These are phyloP conservation scores for Scaptomyza parva DNA, from an alignment of 2,888 invertebrate genomes.

Conservation along the genomic window DNA sequence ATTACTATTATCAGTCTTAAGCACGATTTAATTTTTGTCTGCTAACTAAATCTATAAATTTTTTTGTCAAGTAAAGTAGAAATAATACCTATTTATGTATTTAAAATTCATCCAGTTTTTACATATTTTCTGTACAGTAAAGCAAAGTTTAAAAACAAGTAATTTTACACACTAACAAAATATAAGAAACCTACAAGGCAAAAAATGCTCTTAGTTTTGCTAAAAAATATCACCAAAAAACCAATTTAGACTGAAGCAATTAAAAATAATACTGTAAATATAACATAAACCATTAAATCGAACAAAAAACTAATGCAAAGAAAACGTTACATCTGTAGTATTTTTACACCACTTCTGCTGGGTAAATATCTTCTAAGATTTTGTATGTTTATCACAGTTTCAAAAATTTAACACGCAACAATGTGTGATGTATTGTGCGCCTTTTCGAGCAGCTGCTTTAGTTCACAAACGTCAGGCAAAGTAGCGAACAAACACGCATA, in stretches of 20 bases:
- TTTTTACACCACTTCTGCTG: conserved; percentile 29
- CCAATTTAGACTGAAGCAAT: conserved; percentile 74
- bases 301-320: conserved; percentile 14
- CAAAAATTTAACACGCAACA: too few species aligned
- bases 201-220: conserved; percentile 24
- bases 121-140: conserved; percentile 60
- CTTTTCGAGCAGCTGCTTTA: too few species aligned
- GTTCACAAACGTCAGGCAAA: too few species aligned
- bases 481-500: too few species aligned
- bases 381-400: conserved; percentile 41
- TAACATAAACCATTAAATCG: conserved; percentile 15
- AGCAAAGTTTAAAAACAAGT: conserved; percentile 10
- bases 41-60: conserved; percentile 45
- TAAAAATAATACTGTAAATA: conserved; percentile 16
- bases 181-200: conserved; percentile 23
- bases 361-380: conserved; percentile 44
- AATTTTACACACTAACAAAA: conserved; percentile 11
- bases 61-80: conserved; percentile 17
- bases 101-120: conserved; percentile 59
- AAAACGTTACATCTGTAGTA: conserved; percentile 48
- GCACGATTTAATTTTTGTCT: conserved; percentile 56
- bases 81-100: conserved; percentile 22
- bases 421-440: too few species aligned
- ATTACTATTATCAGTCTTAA: conserved; percentile 20
- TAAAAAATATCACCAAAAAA: conserved; percentile 54